Conservation (phyloP, 2,888 invertebrate species). For the Ectobius pallidus region DNA sequence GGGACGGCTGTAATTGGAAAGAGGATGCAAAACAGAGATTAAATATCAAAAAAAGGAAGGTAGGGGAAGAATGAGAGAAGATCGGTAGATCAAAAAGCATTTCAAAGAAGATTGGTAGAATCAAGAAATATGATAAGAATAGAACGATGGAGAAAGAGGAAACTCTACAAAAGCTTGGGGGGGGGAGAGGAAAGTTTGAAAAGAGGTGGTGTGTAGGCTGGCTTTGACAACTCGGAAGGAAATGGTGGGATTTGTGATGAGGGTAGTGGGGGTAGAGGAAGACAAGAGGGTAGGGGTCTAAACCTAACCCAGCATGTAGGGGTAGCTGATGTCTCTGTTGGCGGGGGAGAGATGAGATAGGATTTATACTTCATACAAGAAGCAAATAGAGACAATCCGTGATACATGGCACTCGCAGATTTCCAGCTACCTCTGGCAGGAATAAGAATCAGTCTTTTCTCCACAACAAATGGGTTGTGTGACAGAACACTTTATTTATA, state of each 20-base stretch:
- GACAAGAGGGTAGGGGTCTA: not conserved
- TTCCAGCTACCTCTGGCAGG: too few species aligned
- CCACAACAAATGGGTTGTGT: too few species aligned
- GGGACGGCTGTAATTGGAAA: too few species aligned
- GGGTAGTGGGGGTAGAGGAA: not conserved
- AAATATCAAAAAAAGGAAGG: not conserved
- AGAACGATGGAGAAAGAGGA: not conserved
- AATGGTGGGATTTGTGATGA: conserved; percentile 15
- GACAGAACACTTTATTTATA: too few species aligned
- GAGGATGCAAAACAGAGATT: not conserved
- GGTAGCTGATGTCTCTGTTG: not conserved
- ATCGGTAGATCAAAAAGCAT: not conserved
- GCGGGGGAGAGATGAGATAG: not conserved
- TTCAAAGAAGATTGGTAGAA: not conserved
- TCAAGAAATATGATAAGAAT: not conserved
- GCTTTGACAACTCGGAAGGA: conserved; percentile 13
- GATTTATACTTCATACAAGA: conserved; percentile 5
- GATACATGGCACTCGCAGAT: not conserved
- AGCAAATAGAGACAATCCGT: not conserved
- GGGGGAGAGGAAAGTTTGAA: not conserved
- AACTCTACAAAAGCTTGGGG: not conserved
- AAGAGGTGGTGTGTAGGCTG: not conserved
- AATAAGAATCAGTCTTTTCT: too few species aligned
- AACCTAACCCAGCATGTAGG: not conserved
- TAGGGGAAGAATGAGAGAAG: not conserved